phyloP scores from a whole-genome alignment of 2,888 invertebrate species.

The Odontomyia ornata region DNA sequence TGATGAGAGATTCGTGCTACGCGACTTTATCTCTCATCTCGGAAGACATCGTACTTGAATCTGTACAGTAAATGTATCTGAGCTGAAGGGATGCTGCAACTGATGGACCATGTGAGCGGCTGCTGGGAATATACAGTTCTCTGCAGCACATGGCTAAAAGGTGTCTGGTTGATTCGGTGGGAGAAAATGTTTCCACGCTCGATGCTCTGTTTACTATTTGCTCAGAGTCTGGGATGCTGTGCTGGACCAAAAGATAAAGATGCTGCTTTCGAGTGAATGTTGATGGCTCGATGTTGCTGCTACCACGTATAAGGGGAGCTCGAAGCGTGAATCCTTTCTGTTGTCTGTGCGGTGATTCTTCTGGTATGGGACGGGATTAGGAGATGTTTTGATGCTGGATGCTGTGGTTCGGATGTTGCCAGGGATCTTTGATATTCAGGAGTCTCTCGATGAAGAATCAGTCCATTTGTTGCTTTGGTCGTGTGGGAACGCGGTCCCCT shows the following conservation, averaged over 20 bases:
- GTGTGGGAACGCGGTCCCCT: neutral
- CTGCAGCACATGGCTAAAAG: neutral
- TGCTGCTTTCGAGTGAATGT: neutral
- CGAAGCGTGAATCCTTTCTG: slow-evolving; percentile 11
- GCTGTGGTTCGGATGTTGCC: neutral
- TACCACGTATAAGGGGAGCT: neutral
- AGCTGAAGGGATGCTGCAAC: neutral
- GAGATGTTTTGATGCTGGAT: neutral
- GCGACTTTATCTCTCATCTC: neutral
- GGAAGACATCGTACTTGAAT: neutral
- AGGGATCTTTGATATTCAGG: slow-evolving; percentile 12
- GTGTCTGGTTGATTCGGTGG: neutral
- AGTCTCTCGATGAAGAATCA: neutral
- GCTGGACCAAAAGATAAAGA: neutral
- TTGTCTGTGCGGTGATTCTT: neutral
- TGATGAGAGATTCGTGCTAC: slow-evolving; percentile 12
- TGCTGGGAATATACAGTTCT: slow-evolving; percentile 5
- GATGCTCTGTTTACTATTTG: neutral
- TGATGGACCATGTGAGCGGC: neutral
- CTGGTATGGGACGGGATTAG: neutral
- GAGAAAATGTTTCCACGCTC: neutral
- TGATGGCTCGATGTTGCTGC: neutral
- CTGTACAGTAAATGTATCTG: neutral
- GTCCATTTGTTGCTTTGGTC: slow-evolving; percentile 21
- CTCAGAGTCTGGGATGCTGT: neutral